A percentile compares a stretch with the other conserved stretches of the same genome.
Evolutionary conservation across 2,113 vertebrate species (phyloP).

Genomic region (Halcyon malimbica): DNA sequence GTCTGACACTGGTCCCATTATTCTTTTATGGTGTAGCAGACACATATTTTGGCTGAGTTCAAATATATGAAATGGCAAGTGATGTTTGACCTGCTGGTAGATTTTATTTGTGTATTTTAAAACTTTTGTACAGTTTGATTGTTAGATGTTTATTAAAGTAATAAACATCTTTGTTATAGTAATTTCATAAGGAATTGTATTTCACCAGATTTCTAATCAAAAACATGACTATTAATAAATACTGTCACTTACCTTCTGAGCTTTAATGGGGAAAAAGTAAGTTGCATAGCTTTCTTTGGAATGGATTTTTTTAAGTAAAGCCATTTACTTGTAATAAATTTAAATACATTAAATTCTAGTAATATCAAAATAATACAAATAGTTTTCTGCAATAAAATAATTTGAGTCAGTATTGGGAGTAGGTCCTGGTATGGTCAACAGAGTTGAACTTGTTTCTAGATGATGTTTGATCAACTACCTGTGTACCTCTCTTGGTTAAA

Average conservation of each 20-base stretch:
- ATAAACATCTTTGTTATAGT: not conserved
- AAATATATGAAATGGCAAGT: not conserved
- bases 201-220: not conserved
- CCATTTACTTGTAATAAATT: not conserved
- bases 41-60: not conserved
- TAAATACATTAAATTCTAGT: not conserved
- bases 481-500: not conserved
- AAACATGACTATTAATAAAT: not conserved
- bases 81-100: not conserved
- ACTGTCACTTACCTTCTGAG: not conserved
- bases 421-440: not conserved
- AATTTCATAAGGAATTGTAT: not conserved
- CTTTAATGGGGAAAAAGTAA: not conserved
- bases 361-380: not conserved
- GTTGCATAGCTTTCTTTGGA: not conserved
- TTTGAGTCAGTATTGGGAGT: not conserved
- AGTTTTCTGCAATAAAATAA: not conserved
- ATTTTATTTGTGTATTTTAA: not conserved
- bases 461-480: not conserved
- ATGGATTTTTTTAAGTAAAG: not conserved
- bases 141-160: not conserved
- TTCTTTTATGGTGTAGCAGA: not conserved
- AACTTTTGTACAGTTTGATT: not conserved
- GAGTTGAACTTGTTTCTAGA: not conserved
- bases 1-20: not conserved